phyloP scores from a whole-genome alignment of 2,113 vertebrate species.

The Malurus alboscapulatus region DNA sequence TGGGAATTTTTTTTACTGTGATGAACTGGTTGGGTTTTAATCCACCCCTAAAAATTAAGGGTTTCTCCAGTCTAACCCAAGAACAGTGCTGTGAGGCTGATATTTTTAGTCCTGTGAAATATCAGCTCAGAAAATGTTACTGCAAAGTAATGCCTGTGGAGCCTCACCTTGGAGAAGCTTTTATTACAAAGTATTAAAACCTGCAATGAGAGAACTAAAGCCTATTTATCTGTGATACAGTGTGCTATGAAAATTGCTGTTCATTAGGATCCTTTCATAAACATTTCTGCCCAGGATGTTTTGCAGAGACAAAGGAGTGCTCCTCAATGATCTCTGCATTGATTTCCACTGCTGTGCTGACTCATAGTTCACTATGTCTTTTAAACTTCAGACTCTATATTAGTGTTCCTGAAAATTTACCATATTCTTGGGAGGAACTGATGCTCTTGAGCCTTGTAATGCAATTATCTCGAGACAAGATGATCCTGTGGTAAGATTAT shows the following conservation, averaged over 20 bases:
- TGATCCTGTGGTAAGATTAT: slow-evolving; percentile 47
- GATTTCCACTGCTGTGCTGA: not conserved
- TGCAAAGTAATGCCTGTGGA: not conserved
- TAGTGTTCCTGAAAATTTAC: not conserved
- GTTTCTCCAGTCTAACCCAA: not conserved
- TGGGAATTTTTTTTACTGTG: not conserved
- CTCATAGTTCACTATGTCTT: not conserved
- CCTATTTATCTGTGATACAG: not conserved
- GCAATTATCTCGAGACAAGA: slow-evolving; percentile 16
- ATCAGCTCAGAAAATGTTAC: not conserved
- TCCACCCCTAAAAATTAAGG: not conserved
- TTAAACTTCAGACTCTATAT: not conserved
- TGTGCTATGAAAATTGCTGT: not conserved
- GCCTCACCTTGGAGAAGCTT: not conserved
- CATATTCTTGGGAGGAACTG: not conserved
- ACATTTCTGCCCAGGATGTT: not conserved
- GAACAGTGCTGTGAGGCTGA: not conserved
- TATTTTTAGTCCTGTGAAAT: not conserved
- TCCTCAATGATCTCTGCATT: not conserved
- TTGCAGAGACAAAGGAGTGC: not conserved
- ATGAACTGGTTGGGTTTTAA: not conserved
- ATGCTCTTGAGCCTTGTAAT: slow-evolving; percentile 15
- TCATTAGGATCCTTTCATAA: not conserved
- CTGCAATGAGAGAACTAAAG: not conserved
- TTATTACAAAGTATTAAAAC: not conserved